Evolutionary conservation across 2,797 vertebrate genomes (phyloP).

Genomic region (Xenopus petersii): DNA sequence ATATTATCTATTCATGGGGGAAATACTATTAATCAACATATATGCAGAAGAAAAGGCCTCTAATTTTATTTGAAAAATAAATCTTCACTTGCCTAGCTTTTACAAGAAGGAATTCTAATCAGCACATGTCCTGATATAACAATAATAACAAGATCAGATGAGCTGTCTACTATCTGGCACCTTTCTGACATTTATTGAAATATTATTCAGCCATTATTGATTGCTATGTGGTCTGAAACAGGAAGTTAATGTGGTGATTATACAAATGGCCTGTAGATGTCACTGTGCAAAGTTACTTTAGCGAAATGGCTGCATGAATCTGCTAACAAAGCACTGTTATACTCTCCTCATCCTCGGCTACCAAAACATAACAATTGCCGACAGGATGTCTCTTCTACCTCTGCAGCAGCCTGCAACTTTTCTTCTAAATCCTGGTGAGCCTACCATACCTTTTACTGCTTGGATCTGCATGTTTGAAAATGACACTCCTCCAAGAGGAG

Average conservation of each 20-base stretch:
- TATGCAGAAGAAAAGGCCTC: background rate
- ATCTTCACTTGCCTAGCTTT: background rate
- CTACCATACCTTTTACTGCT: too few relatives aligned
- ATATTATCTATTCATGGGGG: background rate
- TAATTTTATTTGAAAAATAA: background rate
- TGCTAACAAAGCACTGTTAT: too few relatives aligned
- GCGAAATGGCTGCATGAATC: too few relatives aligned
- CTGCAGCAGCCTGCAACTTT: too few relatives aligned
- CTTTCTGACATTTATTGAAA: background rate
- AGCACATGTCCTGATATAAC: background rate
- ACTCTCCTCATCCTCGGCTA: too few relatives aligned
- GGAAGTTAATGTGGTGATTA: background rate
- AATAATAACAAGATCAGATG: background rate
- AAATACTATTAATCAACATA: background rate
- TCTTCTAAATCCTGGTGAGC: too few relatives aligned
- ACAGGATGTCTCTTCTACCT: too few relatives aligned
- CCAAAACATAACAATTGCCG: too few relatives aligned
- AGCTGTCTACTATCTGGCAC: background rate
- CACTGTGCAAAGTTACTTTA: too few relatives aligned
- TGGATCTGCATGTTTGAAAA: too few relatives aligned
- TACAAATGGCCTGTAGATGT: too few relatives aligned
- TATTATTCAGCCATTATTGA: background rate
- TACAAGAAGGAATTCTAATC: background rate
- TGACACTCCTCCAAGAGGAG: too few relatives aligned
- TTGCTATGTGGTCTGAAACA: background rate